These are phyloP conservation scores for Macropodus opercularis DNA, from an alignment of 2,797 vertebrate genomes.

Conservation along the genomic window DNA sequence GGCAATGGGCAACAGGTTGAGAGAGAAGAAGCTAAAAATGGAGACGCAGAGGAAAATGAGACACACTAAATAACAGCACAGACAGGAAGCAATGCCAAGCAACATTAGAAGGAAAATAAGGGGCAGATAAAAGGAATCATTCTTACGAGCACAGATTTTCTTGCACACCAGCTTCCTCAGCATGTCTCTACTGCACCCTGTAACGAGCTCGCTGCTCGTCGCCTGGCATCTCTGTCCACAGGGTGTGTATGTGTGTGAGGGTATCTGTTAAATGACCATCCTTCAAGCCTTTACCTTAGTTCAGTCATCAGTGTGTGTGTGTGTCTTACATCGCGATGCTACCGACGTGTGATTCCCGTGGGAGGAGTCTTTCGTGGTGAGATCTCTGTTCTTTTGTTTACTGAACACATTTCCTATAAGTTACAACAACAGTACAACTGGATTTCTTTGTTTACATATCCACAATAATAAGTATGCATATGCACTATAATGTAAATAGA, in stretches of 20 bases:
- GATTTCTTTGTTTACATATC: not conserved
- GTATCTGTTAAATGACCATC: conserved; percentile 39
- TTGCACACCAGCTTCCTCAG: conserved; percentile 87
- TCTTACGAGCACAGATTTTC: conserved; percentile 86
- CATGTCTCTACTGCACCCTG: conserved; percentile 79
- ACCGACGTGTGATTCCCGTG: too few species aligned
- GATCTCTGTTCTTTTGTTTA: conserved; percentile 55
- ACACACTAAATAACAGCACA: not conserved
- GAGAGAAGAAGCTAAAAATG: not conserved
- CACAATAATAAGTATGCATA: too few species aligned
- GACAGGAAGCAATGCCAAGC: not conserved
- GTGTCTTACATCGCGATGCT: too few species aligned
- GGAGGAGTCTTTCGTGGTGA: conserved; percentile 74
- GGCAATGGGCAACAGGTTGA: conserved; percentile 41
- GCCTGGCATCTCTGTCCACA: conserved; percentile 31
- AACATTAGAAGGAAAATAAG: not conserved
- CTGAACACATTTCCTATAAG: not conserved
- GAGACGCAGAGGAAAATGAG: not conserved
- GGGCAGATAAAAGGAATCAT: conserved; percentile 18
- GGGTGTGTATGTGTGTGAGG: conserved; percentile 27
- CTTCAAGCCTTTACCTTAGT: conserved; percentile 37
- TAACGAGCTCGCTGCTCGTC: conserved; percentile 19
- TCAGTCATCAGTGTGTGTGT: conserved; percentile 17
- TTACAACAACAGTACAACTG: not conserved
- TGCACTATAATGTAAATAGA: too few species aligned